Evolutionary conservation across 1,140 invertebrate species (phyloP), one percentile per base, ranked within the genome.

Genomic region (Stratiolaelaps scimitus): DNA sequence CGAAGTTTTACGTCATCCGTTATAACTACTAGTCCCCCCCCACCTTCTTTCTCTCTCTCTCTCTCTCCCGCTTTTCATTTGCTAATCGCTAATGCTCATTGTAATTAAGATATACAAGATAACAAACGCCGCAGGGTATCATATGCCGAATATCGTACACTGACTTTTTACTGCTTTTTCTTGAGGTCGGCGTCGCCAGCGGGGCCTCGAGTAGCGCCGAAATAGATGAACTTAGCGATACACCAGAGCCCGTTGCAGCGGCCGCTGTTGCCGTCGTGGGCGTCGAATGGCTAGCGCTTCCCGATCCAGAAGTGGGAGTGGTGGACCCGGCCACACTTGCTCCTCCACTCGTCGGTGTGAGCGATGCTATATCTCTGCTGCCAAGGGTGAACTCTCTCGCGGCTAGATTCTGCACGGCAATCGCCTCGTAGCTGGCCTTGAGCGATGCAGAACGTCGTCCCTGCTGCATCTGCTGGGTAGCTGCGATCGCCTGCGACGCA

Each of bases 391-490:
- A 68, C n/a, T 71, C 69, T 47, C n/a, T 71, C 68, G 44, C 53
- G 29, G 68, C 65, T 23, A 65, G 67, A 15, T 65, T 64, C 28
- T 73, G 74, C 1, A 71, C 70, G 47, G 74, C 73, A 56, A 89
- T 87, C 0, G 89, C 89, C 75, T 92, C 89, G 71, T 90, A 91
- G 64, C 90, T 94, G 19, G 92, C 92, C 77, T 96, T 96, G 65
- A 97, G 77, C 73, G 89, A 92, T 1, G 91, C 89, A 0, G 92
- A 94, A 56, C 92, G 80, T 67, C 92, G 80, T 0, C 92, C 92
- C 70, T 94, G 89, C 72, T 91, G 89, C 86, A 95, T 92, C 81
- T 86, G 91, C 72, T 96, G 90, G 17, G 93, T 96, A 4, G 91
- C 91, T 13, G 89, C 90, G 67, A 96, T 96, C 0, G 92, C 92